Percentiles rank a stretch among this genome's conserved stretches.
phyloP scores from a whole-genome alignment of 2,888 invertebrate genomes.

The Gandaritis pyraliata region DNA sequence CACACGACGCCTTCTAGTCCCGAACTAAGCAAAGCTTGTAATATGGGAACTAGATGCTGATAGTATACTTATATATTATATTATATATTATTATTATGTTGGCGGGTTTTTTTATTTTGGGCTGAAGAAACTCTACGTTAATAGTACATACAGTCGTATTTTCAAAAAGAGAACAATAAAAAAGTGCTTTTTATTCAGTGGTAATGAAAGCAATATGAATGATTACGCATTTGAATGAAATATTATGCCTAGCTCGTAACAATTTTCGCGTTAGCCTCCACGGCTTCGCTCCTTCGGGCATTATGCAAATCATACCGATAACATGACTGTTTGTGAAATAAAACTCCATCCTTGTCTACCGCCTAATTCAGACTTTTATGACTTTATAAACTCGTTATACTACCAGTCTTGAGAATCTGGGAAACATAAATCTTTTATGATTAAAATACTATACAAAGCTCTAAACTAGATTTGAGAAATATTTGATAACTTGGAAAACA shows the following conservation, averaged over 20 bases:
- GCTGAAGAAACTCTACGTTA: too few species aligned
- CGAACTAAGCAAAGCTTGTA: too few species aligned
- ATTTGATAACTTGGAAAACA: constrained; percentile 29
- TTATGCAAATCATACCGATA: constrained; percentile 41
- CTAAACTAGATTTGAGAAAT: constrained; percentile 38
- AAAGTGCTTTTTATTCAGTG: not conserved
- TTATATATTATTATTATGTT: too few species aligned
- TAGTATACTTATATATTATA: too few species aligned
- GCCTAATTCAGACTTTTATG: constrained; percentile 37
- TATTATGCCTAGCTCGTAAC: constrained; percentile 33
- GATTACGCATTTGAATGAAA: constrained; percentile 26
- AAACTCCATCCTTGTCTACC: constrained; percentile 36
- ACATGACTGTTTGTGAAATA: constrained; percentile 35
- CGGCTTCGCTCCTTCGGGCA: constrained; percentile 24
- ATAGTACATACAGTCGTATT: too few species aligned
- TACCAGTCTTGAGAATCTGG: constrained; percentile 25
- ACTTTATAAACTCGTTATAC: constrained; percentile 40
- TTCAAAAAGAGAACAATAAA: not conserved
- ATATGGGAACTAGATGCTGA: too few species aligned
- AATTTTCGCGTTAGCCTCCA: constrained; percentile 33
- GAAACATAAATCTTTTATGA: constrained; percentile 40
- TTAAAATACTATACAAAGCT: constrained; percentile 40
- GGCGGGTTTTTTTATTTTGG: not conserved
- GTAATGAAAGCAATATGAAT: constrained; percentile 24
- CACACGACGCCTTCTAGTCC: too few species aligned